phyloP scores from a whole-genome alignment of 2,888 invertebrate genomes.

The Teinopalpus imperialis region DNA sequence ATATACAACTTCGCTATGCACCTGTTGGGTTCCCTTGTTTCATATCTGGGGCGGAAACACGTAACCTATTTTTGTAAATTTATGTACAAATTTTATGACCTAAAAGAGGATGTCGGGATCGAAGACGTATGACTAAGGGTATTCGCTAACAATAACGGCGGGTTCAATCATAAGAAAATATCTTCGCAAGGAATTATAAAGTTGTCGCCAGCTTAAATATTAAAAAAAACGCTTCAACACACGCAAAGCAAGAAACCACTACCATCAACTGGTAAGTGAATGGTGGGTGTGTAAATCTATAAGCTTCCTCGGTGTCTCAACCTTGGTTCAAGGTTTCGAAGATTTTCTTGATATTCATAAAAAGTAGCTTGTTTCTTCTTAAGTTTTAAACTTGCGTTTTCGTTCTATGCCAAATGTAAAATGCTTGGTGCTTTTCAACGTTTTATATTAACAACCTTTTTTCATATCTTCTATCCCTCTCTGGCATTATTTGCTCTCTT shows the following conservation, averaged over 20 bases:
- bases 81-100: not conserved
- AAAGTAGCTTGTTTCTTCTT: not conserved
- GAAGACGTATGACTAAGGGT: not conserved
- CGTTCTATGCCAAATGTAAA: not conserved
- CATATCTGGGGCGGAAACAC: not conserved
- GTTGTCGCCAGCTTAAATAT: constrained; percentile 29
- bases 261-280: constrained; percentile 5
- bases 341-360: no score
- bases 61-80: not conserved
- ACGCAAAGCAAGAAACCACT: constrained; percentile 30
- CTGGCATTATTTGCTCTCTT: constrained; percentile 34
- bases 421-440: not conserved
- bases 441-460: no score
- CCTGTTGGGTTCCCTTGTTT: not conserved
- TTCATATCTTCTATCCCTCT: constrained; percentile 35
- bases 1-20: constrained; percentile 9
- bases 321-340: not conserved
- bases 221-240: constrained; percentile 29
- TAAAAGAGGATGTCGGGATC: not conserved
- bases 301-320: not conserved
- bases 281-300: constrained; percentile 8
- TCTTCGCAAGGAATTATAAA: constrained; percentile 28
- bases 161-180: constrained; percentile 21
- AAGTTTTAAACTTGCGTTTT: constrained; percentile 1
- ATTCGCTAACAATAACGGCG: constrained; percentile 25